A percentile compares a stretch with the other conserved stretches of the same genome.
Evolutionary conservation across 2,113 vertebrate genomes (phyloP).

Genomic region (Poeciliopsis turrubarensis): DNA sequence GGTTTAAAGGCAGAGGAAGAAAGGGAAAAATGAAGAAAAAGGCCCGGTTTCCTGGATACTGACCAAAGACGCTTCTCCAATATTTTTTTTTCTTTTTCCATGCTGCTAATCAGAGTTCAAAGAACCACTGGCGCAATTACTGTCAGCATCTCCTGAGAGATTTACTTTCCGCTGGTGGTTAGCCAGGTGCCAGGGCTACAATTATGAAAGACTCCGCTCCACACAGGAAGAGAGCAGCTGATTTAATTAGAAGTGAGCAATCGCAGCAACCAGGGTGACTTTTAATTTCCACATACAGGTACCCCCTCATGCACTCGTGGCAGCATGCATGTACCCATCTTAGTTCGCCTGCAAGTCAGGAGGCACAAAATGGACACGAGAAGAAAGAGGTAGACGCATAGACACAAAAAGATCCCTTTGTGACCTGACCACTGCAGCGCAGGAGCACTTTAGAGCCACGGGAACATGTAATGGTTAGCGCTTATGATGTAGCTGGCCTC

Average conservation of each 20-base stretch:
- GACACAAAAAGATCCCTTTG: slow-evolving; percentile 5
- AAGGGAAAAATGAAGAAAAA: slow-evolving; percentile 13
- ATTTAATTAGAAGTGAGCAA: slow-evolving; percentile 62
- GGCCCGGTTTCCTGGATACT: slow-evolving; percentile 45
- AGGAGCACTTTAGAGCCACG: slow-evolving; percentile 46
- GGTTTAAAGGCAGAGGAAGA: neutral
- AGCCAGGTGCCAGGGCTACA: slow-evolving; percentile 46
- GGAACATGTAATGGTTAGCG: slow-evolving; percentile 30
- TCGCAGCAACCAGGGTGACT: slow-evolving; percentile 38
- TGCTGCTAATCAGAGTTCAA: slow-evolving; percentile 54
- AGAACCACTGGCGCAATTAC: slow-evolving; percentile 52
- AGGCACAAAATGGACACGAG: slow-evolving; percentile 21
- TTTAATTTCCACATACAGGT: slow-evolving; percentile 52
- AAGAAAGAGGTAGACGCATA: neutral
- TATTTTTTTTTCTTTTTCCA: slow-evolving; percentile 44
- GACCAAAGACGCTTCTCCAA: slow-evolving; percentile 49
- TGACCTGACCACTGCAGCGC: slow-evolving; percentile 26
- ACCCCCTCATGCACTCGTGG: slow-evolving; percentile 11
- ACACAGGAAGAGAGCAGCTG: slow-evolving; percentile 42
- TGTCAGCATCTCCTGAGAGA: slow-evolving; percentile 45
- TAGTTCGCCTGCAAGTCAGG: slow-evolving; percentile 13
- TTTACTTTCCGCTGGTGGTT: slow-evolving; percentile 36
- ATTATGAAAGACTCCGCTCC: slow-evolving; percentile 47
- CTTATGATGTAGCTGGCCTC: slow-evolving; percentile 57
- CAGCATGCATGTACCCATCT: slow-evolving; percentile 50